Evolutionary conservation across 1,140 invertebrate species (phyloP), one percentile per base, ranked within the genome.

Genomic region (Micrasema longulum): DNA sequence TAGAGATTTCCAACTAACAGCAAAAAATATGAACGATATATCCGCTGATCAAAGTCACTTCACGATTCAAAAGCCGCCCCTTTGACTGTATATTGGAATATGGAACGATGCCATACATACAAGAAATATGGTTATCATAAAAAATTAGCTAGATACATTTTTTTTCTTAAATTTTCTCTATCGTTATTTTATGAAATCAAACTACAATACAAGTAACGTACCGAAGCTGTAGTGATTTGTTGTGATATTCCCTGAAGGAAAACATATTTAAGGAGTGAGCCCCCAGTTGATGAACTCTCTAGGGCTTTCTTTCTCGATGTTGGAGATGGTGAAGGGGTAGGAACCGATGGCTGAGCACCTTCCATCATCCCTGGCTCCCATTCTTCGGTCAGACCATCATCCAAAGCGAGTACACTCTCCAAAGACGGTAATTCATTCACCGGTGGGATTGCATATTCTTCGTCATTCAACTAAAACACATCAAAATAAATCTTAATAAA

Each of bases 191-290:
- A n/a, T n/a, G n/a, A n/a, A n/a, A n/a, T n/a, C n/a, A n/a, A n/a
- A n/a, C n/a, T n/a, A n/a, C n/a, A n/a, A n/a, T n/a, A n/a, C n/a
- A n/a, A 14, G 10, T 12, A 22, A 63, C 87, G 88, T 86, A 94
- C 93, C 66, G 89, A 87, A 16, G 93, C 93, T 18, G 93, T 93
- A 14, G 87, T 83, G n/a, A 97, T 86, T 82, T 96, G 95, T 20
- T 93, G 87, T n/a, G 94, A 93, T 36, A 96, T 90, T 73, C 92
- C 93, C 84, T 94, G 92, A 11, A 97, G 83, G 50, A 93, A 89
- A 23, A 92, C 90, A 81, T 95, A 94, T 50, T 92, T 88, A 71
- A 96, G 83, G 70, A 96, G 91, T 36, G 91, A 91, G 52, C 91
- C 90, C 75, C 87, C 87, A 12, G 69, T 57, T 81, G 79, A 70